Percentiles rank a stretch among this genome's conserved stretches.
Evolutionary conservation across 2,113 vertebrate genomes (phyloP).

Genomic region (Tychaedon coryphoeus): DNA sequence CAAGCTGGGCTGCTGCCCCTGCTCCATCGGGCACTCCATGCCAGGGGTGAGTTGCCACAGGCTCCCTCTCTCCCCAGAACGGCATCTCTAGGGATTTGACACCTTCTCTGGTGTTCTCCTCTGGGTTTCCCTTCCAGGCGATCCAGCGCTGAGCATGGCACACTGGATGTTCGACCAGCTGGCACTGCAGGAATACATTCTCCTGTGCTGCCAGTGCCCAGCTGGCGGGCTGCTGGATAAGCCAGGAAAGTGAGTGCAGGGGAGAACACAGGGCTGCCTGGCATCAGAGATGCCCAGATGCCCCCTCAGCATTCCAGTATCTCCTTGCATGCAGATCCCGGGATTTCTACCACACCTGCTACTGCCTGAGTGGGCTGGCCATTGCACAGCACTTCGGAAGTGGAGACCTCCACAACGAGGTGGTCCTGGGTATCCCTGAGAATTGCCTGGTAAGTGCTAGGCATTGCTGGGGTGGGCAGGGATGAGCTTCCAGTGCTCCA

Average conservation of each 20-base stretch:
- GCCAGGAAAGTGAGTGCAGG: conserved; percentile 91
- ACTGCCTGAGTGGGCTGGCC: conserved; percentile 94
- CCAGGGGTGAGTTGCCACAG: conserved; percentile 77
- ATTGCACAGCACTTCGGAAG: conserved; percentile 95
- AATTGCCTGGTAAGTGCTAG: conserved; percentile 85
- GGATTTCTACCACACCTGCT: conserved; percentile 98
- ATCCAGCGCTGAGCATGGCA: conserved; percentile 82
- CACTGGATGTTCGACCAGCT: conserved; percentile 95
- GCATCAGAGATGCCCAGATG: background rate
- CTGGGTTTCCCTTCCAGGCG: conserved; percentile 73
- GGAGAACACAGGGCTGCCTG: background rate
- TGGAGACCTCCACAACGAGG: conserved; percentile 81
- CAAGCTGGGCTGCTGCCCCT: conserved; percentile 93
- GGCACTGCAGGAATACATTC: conserved; percentile 96
- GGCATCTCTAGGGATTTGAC: background rate
- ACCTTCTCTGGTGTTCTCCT: background rate
- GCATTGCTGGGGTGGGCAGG: too few relatives aligned
- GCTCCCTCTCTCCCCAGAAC: background rate
- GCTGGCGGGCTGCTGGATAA: conserved; percentile 92
- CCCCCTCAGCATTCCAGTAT: background rate
- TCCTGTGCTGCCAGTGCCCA: conserved; percentile 95
- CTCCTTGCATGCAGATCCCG: conserved; percentile 77
- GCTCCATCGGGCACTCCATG: conserved; percentile 88
- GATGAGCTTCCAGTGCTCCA: background rate
- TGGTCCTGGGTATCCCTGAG: conserved; percentile 84